Evolutionary conservation across 2,888 invertebrate species (phyloP).

Genomic region (Itoplectis maculator): DNA sequence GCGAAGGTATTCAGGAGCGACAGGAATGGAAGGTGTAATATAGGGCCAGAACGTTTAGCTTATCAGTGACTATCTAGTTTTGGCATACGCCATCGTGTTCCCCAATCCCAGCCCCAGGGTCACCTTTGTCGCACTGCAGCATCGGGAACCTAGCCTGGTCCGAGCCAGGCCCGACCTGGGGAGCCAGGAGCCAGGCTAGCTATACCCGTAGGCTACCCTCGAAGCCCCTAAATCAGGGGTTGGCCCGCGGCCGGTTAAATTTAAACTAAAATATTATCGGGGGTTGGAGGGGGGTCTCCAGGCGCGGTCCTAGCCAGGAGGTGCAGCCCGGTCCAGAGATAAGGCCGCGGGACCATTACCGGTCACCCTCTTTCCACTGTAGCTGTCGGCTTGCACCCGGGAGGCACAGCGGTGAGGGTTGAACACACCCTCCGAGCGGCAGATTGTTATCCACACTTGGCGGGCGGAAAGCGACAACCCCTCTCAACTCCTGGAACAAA

Average conservation of each 20-base stretch:
- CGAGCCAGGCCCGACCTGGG: conserved; percentile 34
- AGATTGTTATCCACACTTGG: conserved; percentile 53
- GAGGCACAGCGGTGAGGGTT: conserved; percentile 36
- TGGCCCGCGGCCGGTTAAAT: conserved; percentile 80
- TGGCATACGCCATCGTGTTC: conserved; percentile 76
- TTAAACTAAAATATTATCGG: conserved; percentile 81
- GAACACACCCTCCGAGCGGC: background rate
- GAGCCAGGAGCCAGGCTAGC: too few relatives aligned
- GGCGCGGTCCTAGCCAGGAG: conserved; percentile 35
- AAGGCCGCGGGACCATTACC: conserved; percentile 71
- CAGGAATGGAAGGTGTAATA: conserved; percentile 72
- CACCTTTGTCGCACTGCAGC: conserved; percentile 12
- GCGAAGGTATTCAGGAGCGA: conserved; percentile 54
- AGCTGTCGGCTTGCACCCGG: background rate
- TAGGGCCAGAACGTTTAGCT: conserved; percentile 81
- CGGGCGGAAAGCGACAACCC: conserved; percentile 47
- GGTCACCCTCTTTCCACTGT: conserved; percentile 59
- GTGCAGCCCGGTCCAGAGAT: conserved; percentile 75
- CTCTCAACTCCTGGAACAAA: conserved; percentile 28
- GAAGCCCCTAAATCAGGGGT: conserved; percentile 82
- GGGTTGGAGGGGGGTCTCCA: conserved; percentile 60
- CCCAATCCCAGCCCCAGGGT: background rate
- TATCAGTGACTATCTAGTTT: conserved; percentile 81
- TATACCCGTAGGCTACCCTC: too few relatives aligned
- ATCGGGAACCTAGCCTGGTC: background rate